A percentile compares a stretch with the other conserved stretches of the same genome.
Conservation (phyloP, 2,113 vertebrate genomes). For the Strix uralensis region DNA sequence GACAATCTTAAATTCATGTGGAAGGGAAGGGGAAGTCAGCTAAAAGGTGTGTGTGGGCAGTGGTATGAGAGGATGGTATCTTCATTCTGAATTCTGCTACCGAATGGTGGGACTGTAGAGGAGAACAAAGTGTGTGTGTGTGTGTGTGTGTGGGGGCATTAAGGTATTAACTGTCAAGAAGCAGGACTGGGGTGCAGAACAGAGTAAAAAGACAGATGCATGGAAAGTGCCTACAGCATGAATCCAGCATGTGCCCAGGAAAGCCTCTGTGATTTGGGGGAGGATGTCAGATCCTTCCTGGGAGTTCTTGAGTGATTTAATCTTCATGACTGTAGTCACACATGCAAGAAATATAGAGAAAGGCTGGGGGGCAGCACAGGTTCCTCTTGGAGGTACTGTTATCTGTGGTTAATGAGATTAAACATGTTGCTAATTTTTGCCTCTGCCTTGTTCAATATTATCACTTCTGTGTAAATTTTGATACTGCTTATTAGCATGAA, state of each 20-base stretch:
- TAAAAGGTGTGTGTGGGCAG: not conserved
- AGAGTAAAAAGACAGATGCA: not conserved
- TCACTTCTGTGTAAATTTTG: not conserved
- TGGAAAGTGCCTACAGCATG: not conserved
- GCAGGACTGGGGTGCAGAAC: not conserved
- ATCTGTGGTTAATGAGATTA: constrained; percentile 10
- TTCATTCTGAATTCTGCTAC: not conserved
- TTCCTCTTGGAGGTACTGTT: not conserved
- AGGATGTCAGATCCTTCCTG: not conserved
- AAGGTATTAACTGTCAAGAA: not conserved
- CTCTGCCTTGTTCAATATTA: not conserved
- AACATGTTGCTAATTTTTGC: not conserved
- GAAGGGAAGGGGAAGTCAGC: not conserved
- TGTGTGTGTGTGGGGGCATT: too few species aligned
- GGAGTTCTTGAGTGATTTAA: not conserved
- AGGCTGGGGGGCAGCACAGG: not conserved
- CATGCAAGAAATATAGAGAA: not conserved
- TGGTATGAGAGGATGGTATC: not conserved
- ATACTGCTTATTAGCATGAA: not conserved
- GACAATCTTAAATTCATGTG: not conserved
- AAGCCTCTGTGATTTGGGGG: not conserved
- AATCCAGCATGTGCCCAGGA: not conserved
- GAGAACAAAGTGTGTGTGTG: not conserved
- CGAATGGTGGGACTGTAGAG: not conserved
- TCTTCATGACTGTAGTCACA: not conserved